A percentile compares a stretch with the other conserved stretches of the same genome.
phyloP scores from a whole-genome alignment of 2,113 vertebrate species.

The Bothrops jararaca region DNA sequence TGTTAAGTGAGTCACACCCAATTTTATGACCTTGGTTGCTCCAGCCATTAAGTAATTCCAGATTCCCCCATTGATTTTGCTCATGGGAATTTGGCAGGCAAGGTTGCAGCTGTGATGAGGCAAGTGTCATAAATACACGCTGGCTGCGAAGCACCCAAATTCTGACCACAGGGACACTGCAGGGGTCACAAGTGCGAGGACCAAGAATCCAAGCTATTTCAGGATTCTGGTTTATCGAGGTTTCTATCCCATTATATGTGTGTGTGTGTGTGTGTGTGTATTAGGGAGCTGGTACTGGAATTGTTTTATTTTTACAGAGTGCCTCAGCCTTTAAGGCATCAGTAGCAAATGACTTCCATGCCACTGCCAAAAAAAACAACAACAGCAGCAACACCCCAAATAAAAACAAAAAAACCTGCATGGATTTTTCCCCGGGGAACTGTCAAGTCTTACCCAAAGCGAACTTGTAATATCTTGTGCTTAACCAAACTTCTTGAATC shows the following conservation, averaged over 20 bases:
- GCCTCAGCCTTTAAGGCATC: conserved; percentile 16
- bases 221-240: background rate
- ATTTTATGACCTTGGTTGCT: background rate
- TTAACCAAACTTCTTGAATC: conserved; percentile 45
- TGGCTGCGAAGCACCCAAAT: background rate
- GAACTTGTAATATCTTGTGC: conserved; percentile 50
- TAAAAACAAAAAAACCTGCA: background rate
- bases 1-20: background rate
- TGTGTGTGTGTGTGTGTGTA: background rate
- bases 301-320: conserved; percentile 43
- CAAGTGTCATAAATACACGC: background rate
- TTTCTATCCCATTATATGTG: background rate
- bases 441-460: background rate
- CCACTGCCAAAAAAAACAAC: background rate
- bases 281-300: conserved; percentile 5
- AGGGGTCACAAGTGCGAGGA: background rate
- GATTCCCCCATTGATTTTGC: background rate
- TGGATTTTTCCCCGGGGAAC: background rate
- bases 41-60: background rate
- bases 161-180: background rate
- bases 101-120: background rate
- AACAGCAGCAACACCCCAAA: background rate
- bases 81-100: background rate
- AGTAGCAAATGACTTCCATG: background rate
- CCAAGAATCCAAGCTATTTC: background rate